Conservation (phyloP, 2,888 invertebrate genomes). For the Arrhopalites spinosus region DNA sequence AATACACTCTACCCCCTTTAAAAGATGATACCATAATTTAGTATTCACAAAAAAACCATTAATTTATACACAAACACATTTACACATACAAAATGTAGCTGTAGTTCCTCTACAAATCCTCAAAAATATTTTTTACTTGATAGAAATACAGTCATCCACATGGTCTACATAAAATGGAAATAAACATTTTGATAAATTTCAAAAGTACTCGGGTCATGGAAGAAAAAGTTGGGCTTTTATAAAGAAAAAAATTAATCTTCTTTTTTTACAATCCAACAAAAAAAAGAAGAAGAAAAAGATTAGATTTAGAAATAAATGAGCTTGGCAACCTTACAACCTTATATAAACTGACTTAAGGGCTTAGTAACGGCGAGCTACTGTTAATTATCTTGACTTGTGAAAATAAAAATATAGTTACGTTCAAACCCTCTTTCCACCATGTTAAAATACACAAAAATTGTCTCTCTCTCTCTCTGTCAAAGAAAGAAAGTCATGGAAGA, state of each 20-base stretch:
- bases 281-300: neutral
- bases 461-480: too few species aligned
- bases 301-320: slow-evolving; percentile 7
- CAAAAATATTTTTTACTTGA: too few species aligned
- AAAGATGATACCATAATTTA: neutral
- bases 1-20: neutral
- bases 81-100: neutral
- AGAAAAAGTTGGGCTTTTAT: too few species aligned
- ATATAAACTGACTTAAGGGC: slow-evolving; percentile 24
- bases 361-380: slow-evolving; percentile 23
- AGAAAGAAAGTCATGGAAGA: neutral
- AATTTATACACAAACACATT: neutral
- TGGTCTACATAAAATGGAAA: too few species aligned
- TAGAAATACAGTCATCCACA: too few species aligned
- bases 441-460: neutral
- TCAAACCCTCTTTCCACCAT: slow-evolving; percentile 9
- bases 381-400: slow-evolving; percentile 32
- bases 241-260: too few species aligned
- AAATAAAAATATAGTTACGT: slow-evolving; percentile 24
- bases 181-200: too few species aligned
- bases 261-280: too few species aligned
- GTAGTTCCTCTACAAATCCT: too few species aligned
- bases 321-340: slow-evolving; percentile 2
- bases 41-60: neutral
- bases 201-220: too few species aligned